Conservation (phyloP, 2,113 vertebrate species). For the Engystomops pustulosus region DNA sequence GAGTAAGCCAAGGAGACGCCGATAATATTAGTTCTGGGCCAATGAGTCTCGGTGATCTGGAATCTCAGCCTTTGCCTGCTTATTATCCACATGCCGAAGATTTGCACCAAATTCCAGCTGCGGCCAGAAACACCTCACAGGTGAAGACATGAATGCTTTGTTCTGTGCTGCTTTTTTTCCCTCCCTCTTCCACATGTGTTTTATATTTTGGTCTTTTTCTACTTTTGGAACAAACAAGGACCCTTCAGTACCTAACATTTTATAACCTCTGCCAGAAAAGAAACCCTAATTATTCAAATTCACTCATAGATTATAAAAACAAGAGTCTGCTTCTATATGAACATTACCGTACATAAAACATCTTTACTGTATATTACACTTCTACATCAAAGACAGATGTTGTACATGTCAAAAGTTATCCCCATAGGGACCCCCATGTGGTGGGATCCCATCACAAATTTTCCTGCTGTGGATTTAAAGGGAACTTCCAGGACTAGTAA, state of each 20-base stretch:
- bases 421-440: too few relatives aligned
- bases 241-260: conserved; percentile 27
- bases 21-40: conserved; percentile 66
- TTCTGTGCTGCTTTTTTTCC: not conserved
- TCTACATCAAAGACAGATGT: not conserved
- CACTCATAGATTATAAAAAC: conserved; percentile 12
- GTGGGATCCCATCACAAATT: too few relatives aligned
- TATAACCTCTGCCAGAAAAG: conserved; percentile 25
- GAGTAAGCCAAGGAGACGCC: conserved; percentile 63
- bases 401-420: too few relatives aligned
- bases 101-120: conserved; percentile 28
- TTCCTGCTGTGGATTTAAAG: too few relatives aligned
- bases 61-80: conserved; percentile 50
- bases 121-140: conserved; percentile 65
- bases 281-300: conserved; percentile 1
- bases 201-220: conserved; percentile 42
- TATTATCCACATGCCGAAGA: conserved; percentile 55
- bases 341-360: too few relatives aligned
- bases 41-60: conserved; percentile 73
- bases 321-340: not conserved
- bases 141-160: conserved; percentile 64
- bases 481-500: too few relatives aligned
- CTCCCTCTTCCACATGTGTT: conserved; percentile 36
- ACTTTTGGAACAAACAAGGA: conserved; percentile 22
- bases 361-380: not conserved